Conservation (phyloP, 2,113 vertebrate genomes). For the Asarcornis scutulata region DNA sequence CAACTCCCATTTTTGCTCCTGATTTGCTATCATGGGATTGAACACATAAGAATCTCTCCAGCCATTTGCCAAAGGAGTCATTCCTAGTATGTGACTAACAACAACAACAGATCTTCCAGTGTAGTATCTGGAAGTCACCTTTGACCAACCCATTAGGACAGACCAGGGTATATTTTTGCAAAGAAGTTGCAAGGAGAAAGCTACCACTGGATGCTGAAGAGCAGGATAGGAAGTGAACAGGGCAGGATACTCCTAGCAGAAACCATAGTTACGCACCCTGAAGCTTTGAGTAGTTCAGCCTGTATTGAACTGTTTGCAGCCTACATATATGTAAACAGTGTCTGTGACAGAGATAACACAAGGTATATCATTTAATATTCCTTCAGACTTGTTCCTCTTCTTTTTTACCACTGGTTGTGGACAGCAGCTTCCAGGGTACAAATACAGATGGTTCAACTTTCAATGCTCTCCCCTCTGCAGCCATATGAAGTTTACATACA, state of each 20-base stretch:
- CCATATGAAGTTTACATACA: neutral
- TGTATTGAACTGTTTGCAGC: neutral
- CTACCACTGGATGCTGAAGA: neutral
- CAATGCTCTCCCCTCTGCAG: neutral
- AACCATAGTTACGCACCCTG: neutral
- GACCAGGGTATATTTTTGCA: neutral
- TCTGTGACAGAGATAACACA: neutral
- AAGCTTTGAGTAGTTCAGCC: neutral
- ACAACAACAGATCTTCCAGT: neutral
- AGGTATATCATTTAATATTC: neutral
- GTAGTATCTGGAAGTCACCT: neutral
- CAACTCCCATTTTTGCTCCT: neutral
- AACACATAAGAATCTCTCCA: neutral
- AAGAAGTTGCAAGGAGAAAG: neutral
- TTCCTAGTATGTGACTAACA: neutral
- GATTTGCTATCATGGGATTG: neutral
- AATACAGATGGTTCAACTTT: neutral
- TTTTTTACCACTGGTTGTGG: neutral
- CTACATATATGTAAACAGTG: neutral
- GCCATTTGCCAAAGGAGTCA: neutral
- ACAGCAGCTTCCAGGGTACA: neutral
- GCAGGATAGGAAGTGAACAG: neutral
- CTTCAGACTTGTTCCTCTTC: slow-evolving; percentile 1
- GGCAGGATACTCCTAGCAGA: neutral
- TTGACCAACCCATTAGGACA: neutral